phyloP scores from a whole-genome alignment of 2,113 vertebrate species.

The Pteronura brasiliensis region DNA sequence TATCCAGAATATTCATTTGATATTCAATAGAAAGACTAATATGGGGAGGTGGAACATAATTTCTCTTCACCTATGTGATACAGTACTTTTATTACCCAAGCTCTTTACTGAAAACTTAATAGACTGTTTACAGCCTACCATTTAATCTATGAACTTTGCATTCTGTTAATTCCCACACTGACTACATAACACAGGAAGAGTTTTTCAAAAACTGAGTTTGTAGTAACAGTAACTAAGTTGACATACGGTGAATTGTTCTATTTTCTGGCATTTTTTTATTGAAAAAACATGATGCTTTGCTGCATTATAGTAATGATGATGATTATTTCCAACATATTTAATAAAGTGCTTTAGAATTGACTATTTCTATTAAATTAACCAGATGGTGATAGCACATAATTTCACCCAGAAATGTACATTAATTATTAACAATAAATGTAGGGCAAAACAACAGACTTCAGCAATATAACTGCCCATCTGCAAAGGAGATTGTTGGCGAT shows the following conservation, averaged over 20 bases:
- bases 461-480: constrained; percentile 72
- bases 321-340: constrained; percentile 86
- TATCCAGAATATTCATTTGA: constrained; percentile 80
- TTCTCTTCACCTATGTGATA: constrained; percentile 76
- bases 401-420: constrained; percentile 75
- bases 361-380: constrained; percentile 86
- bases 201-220: constrained; percentile 73
- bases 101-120: constrained; percentile 81
- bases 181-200: constrained; percentile 54
- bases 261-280: constrained; percentile 78
- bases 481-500: constrained; percentile 70
- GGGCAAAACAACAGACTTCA: constrained; percentile 75
- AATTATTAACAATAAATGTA: constrained; percentile 81
- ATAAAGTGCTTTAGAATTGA: constrained; percentile 84
- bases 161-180: constrained; percentile 77
- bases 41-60: constrained; percentile 77
- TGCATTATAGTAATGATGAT: constrained; percentile 84
- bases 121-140: constrained; percentile 72
- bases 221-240: constrained; percentile 75
- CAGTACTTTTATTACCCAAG: constrained; percentile 76
- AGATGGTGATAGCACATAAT: constrained; percentile 81
- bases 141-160: constrained; percentile 70
- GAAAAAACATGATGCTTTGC: constrained; percentile 82
- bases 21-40: constrained; percentile 79
- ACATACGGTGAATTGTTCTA: constrained; percentile 79